Evolutionary conservation across 1,140 invertebrate genomes (phyloP).

Genomic region (Lanistes nyassanus): DNA sequence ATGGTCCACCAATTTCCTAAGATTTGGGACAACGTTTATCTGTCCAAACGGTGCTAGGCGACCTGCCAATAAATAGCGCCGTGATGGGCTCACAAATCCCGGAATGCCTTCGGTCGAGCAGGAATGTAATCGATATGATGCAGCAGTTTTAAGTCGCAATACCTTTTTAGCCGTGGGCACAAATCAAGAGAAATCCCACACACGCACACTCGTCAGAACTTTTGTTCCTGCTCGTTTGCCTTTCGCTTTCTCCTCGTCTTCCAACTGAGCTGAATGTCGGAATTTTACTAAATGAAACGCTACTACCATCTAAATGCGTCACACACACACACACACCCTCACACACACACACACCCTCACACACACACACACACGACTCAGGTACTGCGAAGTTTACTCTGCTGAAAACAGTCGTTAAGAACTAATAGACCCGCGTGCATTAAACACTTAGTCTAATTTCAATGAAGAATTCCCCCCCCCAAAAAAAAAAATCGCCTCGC

Average conservation of each 20-base stretch:
- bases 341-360: constrained; percentile 13
- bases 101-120: too few relatives aligned
- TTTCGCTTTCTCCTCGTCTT: background rate
- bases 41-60: too few relatives aligned
- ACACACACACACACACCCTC: constrained; percentile 8
- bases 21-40: too few relatives aligned
- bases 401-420: too few relatives aligned
- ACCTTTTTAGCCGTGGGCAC: background rate
- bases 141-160: background rate
- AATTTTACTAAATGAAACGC: background rate
- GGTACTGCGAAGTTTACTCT: too few relatives aligned
- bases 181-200: background rate
- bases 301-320: background rate
- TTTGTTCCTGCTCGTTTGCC: too few relatives aligned
- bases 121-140: too few relatives aligned
- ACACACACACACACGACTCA: background rate
- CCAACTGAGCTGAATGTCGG: background rate
- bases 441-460: background rate
- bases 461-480: background rate
- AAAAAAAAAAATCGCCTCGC: too few relatives aligned
- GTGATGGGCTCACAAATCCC: too few relatives aligned
- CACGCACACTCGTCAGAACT: background rate
- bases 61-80: too few relatives aligned
- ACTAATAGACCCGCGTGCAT: background rate
- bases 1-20: too few relatives aligned